Percentiles rank a stretch among this genome's conserved stretches.
Conservation (phyloP, 2,888 invertebrate species). For the Xylota sylvarum region DNA sequence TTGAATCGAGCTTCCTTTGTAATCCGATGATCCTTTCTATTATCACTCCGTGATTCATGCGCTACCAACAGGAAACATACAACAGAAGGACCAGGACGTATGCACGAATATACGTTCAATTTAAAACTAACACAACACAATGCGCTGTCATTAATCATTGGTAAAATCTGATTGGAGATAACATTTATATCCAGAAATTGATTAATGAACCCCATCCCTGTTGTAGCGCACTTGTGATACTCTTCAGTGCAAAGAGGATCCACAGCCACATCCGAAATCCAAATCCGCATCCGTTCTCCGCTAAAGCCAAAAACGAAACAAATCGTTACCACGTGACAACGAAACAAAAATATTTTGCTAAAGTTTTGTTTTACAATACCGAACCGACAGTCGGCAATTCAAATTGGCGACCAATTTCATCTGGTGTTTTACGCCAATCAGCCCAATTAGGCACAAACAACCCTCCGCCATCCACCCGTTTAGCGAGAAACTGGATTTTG, state of each 20-base stretch:
- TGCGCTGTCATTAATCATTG: slow-evolving; percentile 74
- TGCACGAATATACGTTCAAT: slow-evolving; percentile 26
- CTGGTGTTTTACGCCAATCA: slow-evolving; percentile 76
- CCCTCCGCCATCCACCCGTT: slow-evolving; percentile 15
- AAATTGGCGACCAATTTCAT: slow-evolving; percentile 75
- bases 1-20: slow-evolving; percentile 54
- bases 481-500: slow-evolving; percentile 47
- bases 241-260: slow-evolving; percentile 47
- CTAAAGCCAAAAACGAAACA: slow-evolving; percentile 72
- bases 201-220: slow-evolving; percentile 66
- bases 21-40: slow-evolving; percentile 74
- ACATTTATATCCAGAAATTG: slow-evolving; percentile 82
- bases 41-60: slow-evolving; percentile 69
- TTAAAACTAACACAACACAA: slow-evolving; percentile 73
- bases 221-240: slow-evolving; percentile 21
- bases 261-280: slow-evolving; percentile 46
- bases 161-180: slow-evolving; percentile 82
- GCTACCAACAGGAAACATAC: slow-evolving; percentile 25
- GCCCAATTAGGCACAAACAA: slow-evolving; percentile 74
- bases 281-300: slow-evolving; percentile 43
- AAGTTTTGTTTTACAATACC: slow-evolving; percentile 65
- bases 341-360: slow-evolving; percentile 62
- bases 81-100: slow-evolving; percentile 19
- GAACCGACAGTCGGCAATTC: slow-evolving; percentile 54
- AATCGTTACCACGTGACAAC: slow-evolving; percentile 69